Conservation (phyloP, 2,888 invertebrate species). For the Phytoseiulus persimilis region DNA sequence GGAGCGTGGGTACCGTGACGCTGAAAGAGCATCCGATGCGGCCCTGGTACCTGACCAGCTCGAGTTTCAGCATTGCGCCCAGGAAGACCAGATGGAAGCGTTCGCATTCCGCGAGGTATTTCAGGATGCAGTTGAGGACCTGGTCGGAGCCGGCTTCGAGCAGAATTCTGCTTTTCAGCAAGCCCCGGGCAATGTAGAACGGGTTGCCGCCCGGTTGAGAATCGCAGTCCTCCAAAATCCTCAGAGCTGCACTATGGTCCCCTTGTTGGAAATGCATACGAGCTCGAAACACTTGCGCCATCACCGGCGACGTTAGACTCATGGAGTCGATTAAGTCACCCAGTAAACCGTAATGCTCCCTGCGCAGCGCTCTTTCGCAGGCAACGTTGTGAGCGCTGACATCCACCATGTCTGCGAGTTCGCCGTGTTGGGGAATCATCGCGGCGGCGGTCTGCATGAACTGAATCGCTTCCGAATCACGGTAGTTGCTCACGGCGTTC, state of each 20-base stretch:
- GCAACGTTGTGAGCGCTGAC: not conserved
- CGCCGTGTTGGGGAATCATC: not conserved
- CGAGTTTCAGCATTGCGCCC: not conserved
- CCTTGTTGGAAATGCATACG: not conserved
- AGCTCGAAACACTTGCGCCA: not conserved
- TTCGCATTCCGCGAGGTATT: slow-evolving; percentile 18
- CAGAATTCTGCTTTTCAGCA: not conserved
- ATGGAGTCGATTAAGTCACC: not conserved
- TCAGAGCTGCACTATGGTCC: not conserved
- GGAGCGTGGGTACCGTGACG: not conserved
- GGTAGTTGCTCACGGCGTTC: not conserved
- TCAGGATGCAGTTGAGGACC: not conserved
- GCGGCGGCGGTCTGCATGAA: not conserved
- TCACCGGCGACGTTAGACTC: not conserved
- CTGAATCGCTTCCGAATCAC: not conserved
- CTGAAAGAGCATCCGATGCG: not conserved
- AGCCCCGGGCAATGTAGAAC: not conserved
- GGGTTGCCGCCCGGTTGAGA: not conserved
- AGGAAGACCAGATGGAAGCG: slow-evolving; percentile 26
- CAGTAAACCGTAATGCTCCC: not conserved
- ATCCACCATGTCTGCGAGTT: not conserved
- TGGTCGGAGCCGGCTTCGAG: not conserved
- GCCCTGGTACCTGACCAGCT: not conserved
- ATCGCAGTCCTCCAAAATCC: not conserved
- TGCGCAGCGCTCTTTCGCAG: slow-evolving; percentile 9